Evolutionary conservation across 2,797 vertebrate species (phyloP).

Genomic region (Pseudochirops corinnae): DNA sequence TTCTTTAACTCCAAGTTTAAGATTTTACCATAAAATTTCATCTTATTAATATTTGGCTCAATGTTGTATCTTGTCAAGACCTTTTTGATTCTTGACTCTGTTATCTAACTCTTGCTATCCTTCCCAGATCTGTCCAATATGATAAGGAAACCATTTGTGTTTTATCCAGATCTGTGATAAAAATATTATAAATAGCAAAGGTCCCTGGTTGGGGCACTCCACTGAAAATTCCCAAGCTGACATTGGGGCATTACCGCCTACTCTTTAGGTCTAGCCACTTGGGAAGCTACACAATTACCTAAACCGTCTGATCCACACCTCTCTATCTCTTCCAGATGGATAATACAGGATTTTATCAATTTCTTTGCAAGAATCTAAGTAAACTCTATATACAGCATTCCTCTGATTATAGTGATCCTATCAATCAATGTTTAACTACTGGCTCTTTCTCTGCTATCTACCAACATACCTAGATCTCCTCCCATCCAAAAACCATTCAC

Average conservation of each 20-base stretch:
- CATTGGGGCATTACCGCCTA: background rate
- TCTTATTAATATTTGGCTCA: background rate
- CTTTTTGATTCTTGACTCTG: background rate
- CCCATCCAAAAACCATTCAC: background rate
- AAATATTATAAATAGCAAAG: background rate
- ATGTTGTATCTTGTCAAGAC: background rate
- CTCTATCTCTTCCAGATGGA: background rate
- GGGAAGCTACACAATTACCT: background rate
- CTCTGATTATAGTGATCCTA: background rate
- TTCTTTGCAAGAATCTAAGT: background rate
- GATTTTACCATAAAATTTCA: background rate
- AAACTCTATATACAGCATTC: background rate
- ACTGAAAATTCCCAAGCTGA: background rate
- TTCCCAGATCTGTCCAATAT: background rate
- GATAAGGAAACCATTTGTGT: background rate
- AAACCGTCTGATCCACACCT: background rate
- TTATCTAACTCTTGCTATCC: background rate
- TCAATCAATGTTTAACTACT: background rate
- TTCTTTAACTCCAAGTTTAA: background rate
- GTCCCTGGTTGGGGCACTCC: background rate
- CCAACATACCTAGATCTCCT: background rate
- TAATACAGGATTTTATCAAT: background rate
- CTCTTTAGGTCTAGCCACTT: background rate
- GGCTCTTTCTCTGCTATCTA: background rate
- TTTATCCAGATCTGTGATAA: background rate